These are phyloP conservation scores for Drosophila leonis DNA, from an alignment of 2,888 invertebrate genomes.

Conservation along the genomic window DNA sequence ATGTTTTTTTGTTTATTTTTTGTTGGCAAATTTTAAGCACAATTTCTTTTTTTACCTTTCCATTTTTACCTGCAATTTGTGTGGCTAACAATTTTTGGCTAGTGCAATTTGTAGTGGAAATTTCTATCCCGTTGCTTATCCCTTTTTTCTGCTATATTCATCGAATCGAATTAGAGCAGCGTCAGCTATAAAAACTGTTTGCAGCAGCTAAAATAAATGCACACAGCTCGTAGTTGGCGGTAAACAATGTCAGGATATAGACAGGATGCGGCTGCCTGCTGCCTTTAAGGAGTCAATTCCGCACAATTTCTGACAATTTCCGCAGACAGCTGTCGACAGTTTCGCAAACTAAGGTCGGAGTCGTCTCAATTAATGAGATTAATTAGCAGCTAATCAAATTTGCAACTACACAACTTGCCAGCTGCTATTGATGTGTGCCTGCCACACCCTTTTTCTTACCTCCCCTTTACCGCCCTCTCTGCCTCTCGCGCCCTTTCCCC, in stretches of 20 bases:
- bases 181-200: slow-evolving; percentile 47
- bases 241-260: slow-evolving; percentile 33
- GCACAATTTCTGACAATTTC: slow-evolving; percentile 65
- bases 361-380: slow-evolving; percentile 73
- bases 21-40: slow-evolving; percentile 53
- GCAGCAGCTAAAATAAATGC: slow-evolving; percentile 26
- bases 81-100: slow-evolving; percentile 43
- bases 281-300: slow-evolving; percentile 55
- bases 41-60: slow-evolving; percentile 26
- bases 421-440: slow-evolving; percentile 51
- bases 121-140: slow-evolving; percentile 13
- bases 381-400: slow-evolving; percentile 76
- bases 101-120: slow-evolving; percentile 45
- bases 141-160: slow-evolving; percentile 12
- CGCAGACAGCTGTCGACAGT: slow-evolving; percentile 63
- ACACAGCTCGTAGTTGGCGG: slow-evolving; percentile 3
- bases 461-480: no score
- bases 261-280: slow-evolving; percentile 28
- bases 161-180: slow-evolving; percentile 38
- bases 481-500: neutral
- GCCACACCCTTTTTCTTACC: neutral
- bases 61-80: slow-evolving; percentile 52
- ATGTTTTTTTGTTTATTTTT: slow-evolving; percentile 30
- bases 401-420: slow-evolving; percentile 62
- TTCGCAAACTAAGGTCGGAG: slow-evolving; percentile 57